Base-by-base conservation (phyloP, 2,888 invertebrate species). In the Cephus spinipes region DNA sequence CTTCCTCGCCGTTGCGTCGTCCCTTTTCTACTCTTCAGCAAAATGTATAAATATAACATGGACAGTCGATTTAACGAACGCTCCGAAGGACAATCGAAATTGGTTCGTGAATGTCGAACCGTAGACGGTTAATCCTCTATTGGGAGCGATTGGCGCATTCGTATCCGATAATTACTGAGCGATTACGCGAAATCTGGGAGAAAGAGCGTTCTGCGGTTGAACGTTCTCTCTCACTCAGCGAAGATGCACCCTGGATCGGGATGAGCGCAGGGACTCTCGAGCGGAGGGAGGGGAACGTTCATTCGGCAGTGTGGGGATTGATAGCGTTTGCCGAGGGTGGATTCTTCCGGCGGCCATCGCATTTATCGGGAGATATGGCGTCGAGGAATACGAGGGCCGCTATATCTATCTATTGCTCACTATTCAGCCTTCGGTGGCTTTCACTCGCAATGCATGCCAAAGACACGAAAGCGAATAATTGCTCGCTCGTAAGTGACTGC, bases 341-440 rank as follows among this genome's bases (percentile, higher is more conserved):
- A 84, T 89, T 88, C 87, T 88, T 85, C 82, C 82, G 85, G 87
- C 90, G 89, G 90, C 90, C 90, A 90, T 90, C 87, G 87, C 87
- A 89, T 84, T 89, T 84, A 83, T 81, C 83, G 83, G 82, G 84
- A 88, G 89, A 87, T 87, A 90, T 90, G 90, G 90, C 90, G 90
- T 82, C 89, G 87, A 0, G 71, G 12, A 32, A 33, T 71, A 33
- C 71, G 32, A 71, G 32, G 31, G 71, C 31, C 30, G 71, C 71
- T 55, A 23, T 55, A 55, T 55, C 55, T 55, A 55, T 55, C 55
- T 55, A 23, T 55, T 55, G 55, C 55, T 23, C 55, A 55, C 55
- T 23, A 55, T 55, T 55, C 55, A 55, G 55, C 55, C 55, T 55
- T 55, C 55, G 2, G 55, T 23, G 55, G 55, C 55, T 55, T 55